Base-by-base conservation (phyloP, 2,797 vertebrate species). In the Champsocephalus gunnari region DNA sequence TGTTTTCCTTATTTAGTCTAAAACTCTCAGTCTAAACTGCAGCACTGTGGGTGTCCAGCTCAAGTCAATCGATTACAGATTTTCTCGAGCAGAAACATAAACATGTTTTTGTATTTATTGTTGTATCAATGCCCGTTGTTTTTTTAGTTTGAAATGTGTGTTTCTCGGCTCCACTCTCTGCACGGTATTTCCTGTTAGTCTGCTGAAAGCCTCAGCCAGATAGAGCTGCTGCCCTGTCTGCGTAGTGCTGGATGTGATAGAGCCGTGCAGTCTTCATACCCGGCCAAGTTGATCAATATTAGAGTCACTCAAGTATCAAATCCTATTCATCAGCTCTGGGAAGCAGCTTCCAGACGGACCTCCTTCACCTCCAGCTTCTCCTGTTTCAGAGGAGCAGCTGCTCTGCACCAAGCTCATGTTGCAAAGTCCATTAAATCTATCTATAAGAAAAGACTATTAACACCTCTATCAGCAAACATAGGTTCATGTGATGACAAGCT, bases 321-420 rank as follows among this genome's bases (percentile, higher is more conserved):
- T 86, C 73, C 87, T 89, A 86, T 88, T 89, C 88, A 88, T 90
- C 89, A 89, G 45, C 75, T 58, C 66, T 80, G 79, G 67, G 80
- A 81, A 89, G 85, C 86, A 89, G 87, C 85, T 87, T 91, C 83
- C 70, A 88, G 87, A 79, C 84, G 82, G 79, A 84, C 69, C 85
- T 81, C 74, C 87, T 79, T 78, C 84, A 91, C 85, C 88, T 84
- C 86, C 73, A 81, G 68, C 88, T 80, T 88, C 91, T 92, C 87
- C 63, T 57, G 82, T 92, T 92, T 87, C 91, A 90, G 44, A 58
- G 80, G 71, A 79, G 77, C 92, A 92, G 89, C 87, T 92, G 90
- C 80, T 21, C 43, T 11, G 21, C 21, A 12, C n/a, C n/a, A 21
- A 61, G 44, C 79, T 88, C 85, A 32, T 19, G 12, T 87, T 89